Percentiles rank a stretch among this genome's conserved stretches.
Conservation (phyloP, 2,797 vertebrate species). For the Podarcis lilfordi region DNA sequence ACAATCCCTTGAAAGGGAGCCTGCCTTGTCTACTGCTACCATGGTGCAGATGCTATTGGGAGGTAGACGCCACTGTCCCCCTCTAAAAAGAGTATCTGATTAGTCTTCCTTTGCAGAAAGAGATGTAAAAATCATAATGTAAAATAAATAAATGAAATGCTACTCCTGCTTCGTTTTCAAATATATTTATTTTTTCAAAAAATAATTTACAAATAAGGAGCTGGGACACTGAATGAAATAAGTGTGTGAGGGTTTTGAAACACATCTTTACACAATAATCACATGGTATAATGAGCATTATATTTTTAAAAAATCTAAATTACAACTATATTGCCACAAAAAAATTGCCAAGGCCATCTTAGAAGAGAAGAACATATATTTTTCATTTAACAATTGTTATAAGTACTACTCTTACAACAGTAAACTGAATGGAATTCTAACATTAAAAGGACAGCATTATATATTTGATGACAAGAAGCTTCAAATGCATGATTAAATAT, state of each 20-base stretch:
- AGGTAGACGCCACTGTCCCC: background rate
- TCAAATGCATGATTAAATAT: constrained; percentile 76
- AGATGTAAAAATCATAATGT: too few relatives aligned
- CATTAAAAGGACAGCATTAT: constrained; percentile 62
- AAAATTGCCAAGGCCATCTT: constrained; percentile 54
- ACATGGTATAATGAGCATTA: constrained; percentile 55
- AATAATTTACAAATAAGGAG: constrained; percentile 80
- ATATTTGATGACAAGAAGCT: constrained; percentile 66
- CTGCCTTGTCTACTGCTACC: background rate
- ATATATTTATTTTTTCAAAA: constrained; percentile 75
- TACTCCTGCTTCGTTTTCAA: background rate
- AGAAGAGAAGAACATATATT: constrained; percentile 44
- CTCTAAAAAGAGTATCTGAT: background rate
- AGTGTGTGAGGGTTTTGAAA: constrained; percentile 36
- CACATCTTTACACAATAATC: constrained; percentile 43
- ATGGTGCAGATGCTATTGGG: too few relatives aligned
- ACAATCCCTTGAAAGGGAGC: background rate
- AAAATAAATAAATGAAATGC: background rate
- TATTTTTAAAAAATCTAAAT: constrained; percentile 51
- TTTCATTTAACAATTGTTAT: constrained; percentile 48
- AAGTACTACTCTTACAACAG: background rate
- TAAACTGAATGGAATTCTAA: constrained; percentile 55
- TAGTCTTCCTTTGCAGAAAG: background rate
- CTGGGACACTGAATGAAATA: constrained; percentile 48
- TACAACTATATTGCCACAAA: constrained; percentile 62